phyloP scores from a whole-genome alignment of 2,113 vertebrate genomes.

The Pluvialis apricaria region DNA sequence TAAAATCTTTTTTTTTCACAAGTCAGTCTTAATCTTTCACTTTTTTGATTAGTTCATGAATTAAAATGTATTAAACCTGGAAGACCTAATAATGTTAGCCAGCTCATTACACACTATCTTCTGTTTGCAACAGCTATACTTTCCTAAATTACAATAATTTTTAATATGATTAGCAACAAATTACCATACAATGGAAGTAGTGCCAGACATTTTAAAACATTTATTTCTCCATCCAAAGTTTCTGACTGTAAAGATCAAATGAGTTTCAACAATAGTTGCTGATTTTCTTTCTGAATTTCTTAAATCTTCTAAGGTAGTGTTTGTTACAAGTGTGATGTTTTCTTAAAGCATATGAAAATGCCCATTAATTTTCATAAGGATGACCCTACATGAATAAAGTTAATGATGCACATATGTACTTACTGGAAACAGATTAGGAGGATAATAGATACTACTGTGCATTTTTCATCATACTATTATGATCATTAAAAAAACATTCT shows the following conservation, averaged over 20 bases:
- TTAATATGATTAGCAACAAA: not conserved
- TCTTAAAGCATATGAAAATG: not conserved
- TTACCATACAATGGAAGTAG: not conserved
- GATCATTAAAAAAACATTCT: not conserved
- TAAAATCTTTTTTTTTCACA: not conserved
- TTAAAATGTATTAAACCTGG: conserved; percentile 21
- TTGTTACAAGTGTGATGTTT: not conserved
- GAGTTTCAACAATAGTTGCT: not conserved
- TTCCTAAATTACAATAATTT: not conserved
- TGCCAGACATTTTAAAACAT: not conserved
- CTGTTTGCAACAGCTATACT: not conserved
- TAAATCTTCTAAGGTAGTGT: not conserved
- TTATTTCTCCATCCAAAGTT: not conserved
- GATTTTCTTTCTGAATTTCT: not conserved
- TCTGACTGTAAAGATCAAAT: not conserved
- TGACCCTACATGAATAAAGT: not conserved
- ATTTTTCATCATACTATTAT: not conserved
- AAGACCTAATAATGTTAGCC: not conserved
- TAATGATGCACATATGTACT: not conserved
- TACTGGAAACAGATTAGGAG: not conserved
- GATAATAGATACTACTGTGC: not conserved
- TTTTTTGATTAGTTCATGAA: not conserved
- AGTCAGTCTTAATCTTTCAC: not conserved
- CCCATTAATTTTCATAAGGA: not conserved
- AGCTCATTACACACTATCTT: not conserved